A percentile compares a stretch with the other conserved stretches of the same genome.
Conservation (phyloP, 2,113 vertebrate genomes). For the Chloebia gouldiae region DNA sequence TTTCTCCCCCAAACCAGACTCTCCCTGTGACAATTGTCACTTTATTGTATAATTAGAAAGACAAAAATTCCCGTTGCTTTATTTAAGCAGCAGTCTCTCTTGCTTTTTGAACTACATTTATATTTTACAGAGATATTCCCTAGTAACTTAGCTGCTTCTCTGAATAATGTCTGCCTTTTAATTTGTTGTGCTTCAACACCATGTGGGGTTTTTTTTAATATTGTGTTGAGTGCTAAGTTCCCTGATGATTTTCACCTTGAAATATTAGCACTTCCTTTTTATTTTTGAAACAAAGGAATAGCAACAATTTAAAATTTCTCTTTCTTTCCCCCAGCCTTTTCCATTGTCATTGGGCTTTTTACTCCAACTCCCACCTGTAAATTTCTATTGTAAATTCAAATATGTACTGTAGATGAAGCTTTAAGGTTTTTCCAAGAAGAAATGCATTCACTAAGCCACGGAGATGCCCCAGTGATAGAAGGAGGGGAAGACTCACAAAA, state of each 20-base stretch:
- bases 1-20: background rate
- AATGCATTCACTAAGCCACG: background rate
- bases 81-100: background rate
- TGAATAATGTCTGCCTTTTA: background rate
- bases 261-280: background rate
- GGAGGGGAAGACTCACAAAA: background rate
- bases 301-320: background rate
- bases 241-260: background rate
- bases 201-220: fast-evolving
- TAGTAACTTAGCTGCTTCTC: background rate
- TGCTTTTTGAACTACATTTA: background rate
- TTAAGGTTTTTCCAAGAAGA: background rate
- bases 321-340: background rate
- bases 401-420: background rate
- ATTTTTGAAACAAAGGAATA: background rate
- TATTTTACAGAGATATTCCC: background rate
- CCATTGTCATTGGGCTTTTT: background rate
- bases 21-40: background rate
- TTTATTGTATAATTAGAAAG: background rate
- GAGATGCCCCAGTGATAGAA: background rate
- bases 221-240: background rate
- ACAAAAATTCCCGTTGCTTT: background rate
- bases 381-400: background rate
- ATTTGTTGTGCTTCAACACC: background rate
- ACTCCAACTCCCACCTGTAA: background rate